phyloP scores from a whole-genome alignment of 2,888 invertebrate species.

The Cheiracanthium punctorium region DNA sequence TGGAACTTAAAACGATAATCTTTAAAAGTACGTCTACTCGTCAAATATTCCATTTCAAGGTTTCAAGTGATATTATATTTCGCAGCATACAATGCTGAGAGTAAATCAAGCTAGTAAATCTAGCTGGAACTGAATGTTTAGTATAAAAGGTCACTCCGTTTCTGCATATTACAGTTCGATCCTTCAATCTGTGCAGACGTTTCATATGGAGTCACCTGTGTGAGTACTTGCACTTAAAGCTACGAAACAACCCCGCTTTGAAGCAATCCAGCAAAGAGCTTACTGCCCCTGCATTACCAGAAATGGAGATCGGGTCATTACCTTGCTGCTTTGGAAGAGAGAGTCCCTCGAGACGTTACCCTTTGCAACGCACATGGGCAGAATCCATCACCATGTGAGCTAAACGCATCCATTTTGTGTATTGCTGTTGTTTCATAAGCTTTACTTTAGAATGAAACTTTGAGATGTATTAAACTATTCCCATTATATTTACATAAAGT shows the following conservation, averaged over 20 bases:
- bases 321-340: background rate
- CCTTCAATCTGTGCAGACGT: no score
- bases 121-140: background rate
- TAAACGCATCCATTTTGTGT: background rate
- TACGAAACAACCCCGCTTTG: background rate
- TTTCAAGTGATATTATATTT: no score
- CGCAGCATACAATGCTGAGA: no score
- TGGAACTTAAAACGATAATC: no score
- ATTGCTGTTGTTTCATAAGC: background rate
- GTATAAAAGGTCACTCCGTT: no score
- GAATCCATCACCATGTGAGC: background rate
- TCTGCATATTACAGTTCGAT: no score
- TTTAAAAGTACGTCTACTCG: no score
- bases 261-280: conserved; percentile 11
- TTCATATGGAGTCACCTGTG: background rate
- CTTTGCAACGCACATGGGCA: background rate
- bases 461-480: no score
- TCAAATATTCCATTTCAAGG: no score
- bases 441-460: no score
- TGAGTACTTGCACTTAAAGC: background rate
- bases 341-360: background rate
- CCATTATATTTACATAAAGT: no score
- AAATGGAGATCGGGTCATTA: conserved; percentile 51
- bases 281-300: conserved; percentile 28
- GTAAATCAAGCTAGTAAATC: no score